Base-by-base conservation (phyloP, 1,140 invertebrate genomes). In the Cataglyphis hispanica region DNA sequence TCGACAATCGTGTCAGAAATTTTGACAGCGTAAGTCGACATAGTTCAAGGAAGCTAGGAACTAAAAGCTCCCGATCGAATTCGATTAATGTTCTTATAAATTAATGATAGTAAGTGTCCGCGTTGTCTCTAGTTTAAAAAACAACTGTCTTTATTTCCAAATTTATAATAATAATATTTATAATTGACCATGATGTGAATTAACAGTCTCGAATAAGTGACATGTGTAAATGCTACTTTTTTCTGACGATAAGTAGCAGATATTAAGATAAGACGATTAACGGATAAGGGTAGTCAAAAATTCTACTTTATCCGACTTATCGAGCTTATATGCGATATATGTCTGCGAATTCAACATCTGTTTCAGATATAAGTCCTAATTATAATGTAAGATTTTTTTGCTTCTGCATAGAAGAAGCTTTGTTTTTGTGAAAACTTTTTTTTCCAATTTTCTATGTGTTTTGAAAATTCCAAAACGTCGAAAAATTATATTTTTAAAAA, bases 1-100 rank as follows among this genome's bases (percentile, higher is more conserved):
- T 80, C 22, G 46, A 56, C 34, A 56, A 22, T 40, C 22, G 16
- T 16, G 31, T 58, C 34, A 40, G 69, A 80, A 80, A 69, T 25
- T 53, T 2, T 40, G 22, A 80, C 16, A 1, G n/a, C 31, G n/a
- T 77, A 46, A 77, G 34, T 80, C 13, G 37, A 67, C 25, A 63
- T 43, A 8, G n/a, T 69, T 16, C 40, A 1, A 40, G 19, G 0
- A 77, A 66, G 40, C 11, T 78, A 50, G 0, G 66, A 66, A 27
- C 11, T 78, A 50, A 69, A 69, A 56, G 22, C 25, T 43, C 19
- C 25, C 60, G 53, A 63, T 56, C n/a, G 1, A 56, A 56, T 25
- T 67, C 13, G 8, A 66, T 66, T 50, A 66, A 78, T 19, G 6
- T 31, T 37, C 8, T 40, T 67, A 53, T 67, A n/a, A 56, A 40